Evolutionary conservation across 2,113 vertebrate genomes (phyloP).

Genomic region (Sorex araneus): DNA sequence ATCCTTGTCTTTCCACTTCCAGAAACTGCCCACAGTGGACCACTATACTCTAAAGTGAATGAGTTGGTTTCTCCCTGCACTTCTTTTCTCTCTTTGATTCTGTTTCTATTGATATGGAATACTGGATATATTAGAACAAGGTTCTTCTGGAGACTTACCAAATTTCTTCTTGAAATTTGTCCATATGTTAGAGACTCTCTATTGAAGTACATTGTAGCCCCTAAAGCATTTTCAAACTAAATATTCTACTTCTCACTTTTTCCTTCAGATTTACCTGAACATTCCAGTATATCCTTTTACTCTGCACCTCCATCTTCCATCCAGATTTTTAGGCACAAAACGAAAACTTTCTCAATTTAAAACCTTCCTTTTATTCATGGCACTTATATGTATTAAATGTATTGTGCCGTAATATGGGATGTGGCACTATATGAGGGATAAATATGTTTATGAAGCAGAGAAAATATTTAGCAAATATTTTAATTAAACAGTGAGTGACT

Average conservation of each 20-base stretch:
- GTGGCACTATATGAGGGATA: neutral
- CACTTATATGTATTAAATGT: neutral
- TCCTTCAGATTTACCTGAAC: neutral
- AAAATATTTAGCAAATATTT: neutral
- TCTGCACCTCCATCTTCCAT: neutral
- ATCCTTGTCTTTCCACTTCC: neutral
- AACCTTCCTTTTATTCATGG: neutral
- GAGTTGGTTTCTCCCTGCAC: neutral
- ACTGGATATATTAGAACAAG: neutral
- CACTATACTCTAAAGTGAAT: constrained; percentile 8
- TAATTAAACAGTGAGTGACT: neutral
- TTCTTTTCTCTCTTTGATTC: neutral
- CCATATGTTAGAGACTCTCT: neutral
- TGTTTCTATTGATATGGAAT: neutral
- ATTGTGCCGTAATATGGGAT: neutral
- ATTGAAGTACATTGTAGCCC: neutral
- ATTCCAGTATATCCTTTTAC: neutral
- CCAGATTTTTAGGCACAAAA: neutral
- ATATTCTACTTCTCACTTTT: neutral
- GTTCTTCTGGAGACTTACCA: neutral
- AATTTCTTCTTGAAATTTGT: neutral
- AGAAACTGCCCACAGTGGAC: neutral
- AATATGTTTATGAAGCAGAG: neutral
- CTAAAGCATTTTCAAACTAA: neutral
- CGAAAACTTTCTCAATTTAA: neutral